Base-by-base conservation (phyloP, 2,113 vertebrate genomes). In the Embiotoca jacksoni region DNA sequence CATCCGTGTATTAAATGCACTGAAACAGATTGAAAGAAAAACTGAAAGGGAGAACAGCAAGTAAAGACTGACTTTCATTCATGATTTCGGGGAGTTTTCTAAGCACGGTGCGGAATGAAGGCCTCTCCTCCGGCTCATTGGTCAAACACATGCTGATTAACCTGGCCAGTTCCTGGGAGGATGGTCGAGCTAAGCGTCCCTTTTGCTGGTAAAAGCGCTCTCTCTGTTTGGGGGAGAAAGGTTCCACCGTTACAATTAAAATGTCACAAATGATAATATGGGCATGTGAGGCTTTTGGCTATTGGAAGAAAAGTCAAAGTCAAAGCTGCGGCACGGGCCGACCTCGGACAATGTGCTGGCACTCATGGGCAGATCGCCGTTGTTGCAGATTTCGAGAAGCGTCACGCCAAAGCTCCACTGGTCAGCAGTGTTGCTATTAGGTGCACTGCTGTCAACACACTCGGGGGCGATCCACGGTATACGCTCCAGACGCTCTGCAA, bases 381-480 rank as follows among this genome's bases (percentile, higher is more conserved):
- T 95, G 44, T 97, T 97, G 92, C 96, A 99, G 87, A 99, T 98
- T 72, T 99, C 98, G 35, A 99, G 92, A 44, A 99, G 76, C 0
- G 97, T 98, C 23, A 94, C 94, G 0, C 98, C 97, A 4, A 98
- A 99, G 72, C 97, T 96, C 98, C 97, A 99, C 57, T 98, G 96
- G 84, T 99, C 98, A 0, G 95, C 94, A 0, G 95, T 92, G 0
- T 86, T 89, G 46, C 92, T 91, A 7, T 95, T 91, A 56, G 62
- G 90, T 3, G 82, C 53, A 0, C 87, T 85, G 0, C 91, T 91
- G 0, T 93, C 83, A 2, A 98, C 66, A 9, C 96, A 97, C 54
- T 99, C 98, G 0, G 98, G 98, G 1, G 98, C 96, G 0, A 96
- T 96, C 97, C 97, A 99, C 0, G 98, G 98, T 32, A 99, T 97